A percentile compares a stretch with the other conserved stretches of the same genome.
Conservation (phyloP, 2,113 vertebrate species). For the Carassius carassius region DNA sequence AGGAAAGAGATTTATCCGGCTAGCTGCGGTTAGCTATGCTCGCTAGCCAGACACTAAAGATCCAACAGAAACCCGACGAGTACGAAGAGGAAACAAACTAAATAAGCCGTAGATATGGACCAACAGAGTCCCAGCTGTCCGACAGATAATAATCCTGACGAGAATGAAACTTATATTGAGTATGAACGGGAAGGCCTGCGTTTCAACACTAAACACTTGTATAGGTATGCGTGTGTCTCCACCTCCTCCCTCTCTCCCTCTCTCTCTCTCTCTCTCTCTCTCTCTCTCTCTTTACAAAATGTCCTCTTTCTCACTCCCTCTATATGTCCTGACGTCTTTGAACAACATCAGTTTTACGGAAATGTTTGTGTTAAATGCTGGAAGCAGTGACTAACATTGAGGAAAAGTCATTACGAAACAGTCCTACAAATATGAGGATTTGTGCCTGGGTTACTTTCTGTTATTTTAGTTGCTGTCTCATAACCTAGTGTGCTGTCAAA, state of each 20-base stretch:
- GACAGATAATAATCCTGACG: neutral
- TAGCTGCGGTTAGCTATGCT: slow-evolving; percentile 56
- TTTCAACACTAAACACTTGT: slow-evolving; percentile 31
- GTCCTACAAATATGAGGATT: neutral
- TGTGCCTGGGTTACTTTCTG: neutral
- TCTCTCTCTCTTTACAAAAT: slow-evolving; percentile 54
- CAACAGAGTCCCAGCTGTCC: neutral
- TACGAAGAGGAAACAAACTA: neutral
- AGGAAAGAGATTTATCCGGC: slow-evolving; percentile 61
- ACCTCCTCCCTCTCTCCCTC: neutral
- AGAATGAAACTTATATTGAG: neutral
- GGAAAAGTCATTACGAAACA: neutral
- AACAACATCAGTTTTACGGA: neutral
- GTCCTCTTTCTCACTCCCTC: slow-evolving; percentile 27
- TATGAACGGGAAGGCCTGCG: slow-evolving; percentile 10
- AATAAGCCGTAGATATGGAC: neutral
- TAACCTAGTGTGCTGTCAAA: neutral
- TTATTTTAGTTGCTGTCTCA: neutral
- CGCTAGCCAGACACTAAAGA: slow-evolving; percentile 43
- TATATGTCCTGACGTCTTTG: neutral
- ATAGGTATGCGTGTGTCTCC: slow-evolving; percentile 29
- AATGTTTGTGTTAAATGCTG: slow-evolving; percentile 14
- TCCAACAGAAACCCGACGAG: slow-evolving; percentile 17
- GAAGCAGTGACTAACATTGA: neutral
- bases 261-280: neutral